Evolutionary conservation across 2,113 vertebrate species (phyloP), one percentile per base, ranked within the genome.

Genomic region (Phrynosoma platyrhinos): DNA sequence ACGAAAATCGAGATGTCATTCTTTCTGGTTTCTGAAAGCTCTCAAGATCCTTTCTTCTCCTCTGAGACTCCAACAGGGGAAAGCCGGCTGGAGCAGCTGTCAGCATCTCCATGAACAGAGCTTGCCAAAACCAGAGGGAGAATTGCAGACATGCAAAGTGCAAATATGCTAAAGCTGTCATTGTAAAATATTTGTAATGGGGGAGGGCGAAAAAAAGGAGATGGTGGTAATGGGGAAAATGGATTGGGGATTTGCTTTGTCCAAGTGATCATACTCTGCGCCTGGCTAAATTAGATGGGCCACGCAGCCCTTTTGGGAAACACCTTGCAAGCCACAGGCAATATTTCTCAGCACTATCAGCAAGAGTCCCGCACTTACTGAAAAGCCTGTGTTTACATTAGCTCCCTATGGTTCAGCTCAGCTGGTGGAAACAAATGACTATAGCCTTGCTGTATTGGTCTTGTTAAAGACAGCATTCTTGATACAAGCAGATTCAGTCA

Each of bases 31-130:
- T 55, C 53, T 1, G 2, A 0, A 86, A 89, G 78, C 4, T 69
- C 27, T 79, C 3, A 7, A 13, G 66, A 0, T 9, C 10, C 0
- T 5, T 23, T 40, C 72, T 58, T 6, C n/a, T 78, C 69, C 74
- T 82, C 55, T 0, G 58, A 89, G 83, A 64, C 74, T 36, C 53
- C 62, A 55, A 21, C 6, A 53, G 76, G 2, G 64, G 74, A 10
- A 72, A 58, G 42, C 69, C 81, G 75, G n/a, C 16, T n/a, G 64
- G 82, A 88, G 82, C 89, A 84, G 89, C 80, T 86, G 55, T 32
- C 20, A 12, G 40, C 62, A 32, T 88, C 36, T 90, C 52, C 25
- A 1, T 75, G 64, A 80, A 86, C 16, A 52, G 6, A 18, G 64
- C 76, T 62, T 92, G 90, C 89, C 79, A 81, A 82, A 68, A 64